Percentiles rank a stretch among this genome's conserved stretches.
phyloP scores from a whole-genome alignment of 1,140 invertebrate genomes.

The Cecropterus lyciades region DNA sequence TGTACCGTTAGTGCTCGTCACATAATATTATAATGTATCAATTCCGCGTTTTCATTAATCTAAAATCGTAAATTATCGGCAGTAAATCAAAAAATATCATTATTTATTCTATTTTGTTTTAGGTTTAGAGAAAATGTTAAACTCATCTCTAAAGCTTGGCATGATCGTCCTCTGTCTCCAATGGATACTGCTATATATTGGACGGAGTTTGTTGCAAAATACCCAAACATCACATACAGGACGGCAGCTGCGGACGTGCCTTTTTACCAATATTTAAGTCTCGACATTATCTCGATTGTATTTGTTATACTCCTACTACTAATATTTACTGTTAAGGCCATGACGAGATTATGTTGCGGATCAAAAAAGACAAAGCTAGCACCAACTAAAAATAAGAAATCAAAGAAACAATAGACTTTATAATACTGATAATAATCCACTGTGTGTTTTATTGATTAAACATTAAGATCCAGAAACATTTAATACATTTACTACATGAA shows the following conservation, averaged over 20 bases:
- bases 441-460: too few relatives aligned
- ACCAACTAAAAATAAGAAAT: conserved; percentile 37
- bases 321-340: conserved; percentile 29
- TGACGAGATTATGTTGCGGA: conserved; percentile 36
- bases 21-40: too few relatives aligned
- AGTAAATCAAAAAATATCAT: too few relatives aligned
- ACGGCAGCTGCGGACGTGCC: conserved; percentile 84
- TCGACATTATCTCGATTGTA: conserved; percentile 83
- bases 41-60: too few relatives aligned
- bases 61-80: too few relatives aligned
- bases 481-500: too few relatives aligned
- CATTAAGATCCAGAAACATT: too few relatives aligned
- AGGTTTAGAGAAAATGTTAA: conserved; percentile 72
- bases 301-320: conserved; percentile 39
- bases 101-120: conserved; percentile 39
- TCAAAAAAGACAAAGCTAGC: conserved; percentile 20
- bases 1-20: too few relatives aligned
- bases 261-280: conserved; percentile 86
- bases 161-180: conserved; percentile 82
- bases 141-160: conserved; percentile 76
- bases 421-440: too few relatives aligned
- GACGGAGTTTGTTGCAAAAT: conserved; percentile 86
- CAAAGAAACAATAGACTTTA: too few relatives aligned
- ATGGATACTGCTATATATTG: conserved; percentile 86
- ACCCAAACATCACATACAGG: conserved; percentile 85